Evolutionary conservation across 2,888 invertebrate species (phyloP).

Genomic region (Mythimna pallens): DNA sequence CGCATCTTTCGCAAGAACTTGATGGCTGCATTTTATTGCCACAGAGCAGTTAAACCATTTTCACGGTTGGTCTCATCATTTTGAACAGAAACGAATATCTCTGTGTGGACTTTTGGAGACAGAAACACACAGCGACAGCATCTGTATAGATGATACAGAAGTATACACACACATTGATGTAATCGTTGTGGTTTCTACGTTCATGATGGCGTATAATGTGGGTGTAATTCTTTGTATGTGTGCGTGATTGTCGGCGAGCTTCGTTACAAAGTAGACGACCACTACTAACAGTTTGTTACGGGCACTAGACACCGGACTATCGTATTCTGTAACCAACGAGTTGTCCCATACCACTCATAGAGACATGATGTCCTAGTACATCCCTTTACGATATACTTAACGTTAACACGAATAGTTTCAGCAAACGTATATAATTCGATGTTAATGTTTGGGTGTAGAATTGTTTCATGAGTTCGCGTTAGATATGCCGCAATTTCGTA

Average conservation of each 20-base stretch:
- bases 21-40: slow-evolving; percentile 76
- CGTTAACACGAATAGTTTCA: slow-evolving; percentile 66
- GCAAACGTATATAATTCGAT: slow-evolving; percentile 61
- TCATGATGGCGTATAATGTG: neutral
- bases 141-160: neutral
- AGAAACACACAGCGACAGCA: slow-evolving; percentile 31
- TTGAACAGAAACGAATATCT: slow-evolving; percentile 52
- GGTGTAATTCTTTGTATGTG: slow-evolving; percentile 14
- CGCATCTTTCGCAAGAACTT: slow-evolving; percentile 70
- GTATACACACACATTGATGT: slow-evolving; percentile 11
- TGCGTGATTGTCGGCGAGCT: slow-evolving; percentile 31
- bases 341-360: slow-evolving; percentile 67
- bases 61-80: slow-evolving; percentile 67
- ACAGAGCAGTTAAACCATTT: slow-evolving; percentile 72
- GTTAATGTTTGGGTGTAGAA: slow-evolving; percentile 65
- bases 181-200: neutral
- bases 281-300: slow-evolving; percentile 51
- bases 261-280: slow-evolving; percentile 18
- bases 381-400: slow-evolving; percentile 67
- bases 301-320: slow-evolving; percentile 49
- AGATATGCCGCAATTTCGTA: slow-evolving; percentile 60
- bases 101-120: slow-evolving; percentile 41
- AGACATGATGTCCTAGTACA: slow-evolving; percentile 59
- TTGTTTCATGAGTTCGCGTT: slow-evolving; percentile 63
- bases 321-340: slow-evolving; percentile 62